Base-by-base conservation (phyloP, 2,888 invertebrate genomes). In the Drepana falcataria region DNA sequence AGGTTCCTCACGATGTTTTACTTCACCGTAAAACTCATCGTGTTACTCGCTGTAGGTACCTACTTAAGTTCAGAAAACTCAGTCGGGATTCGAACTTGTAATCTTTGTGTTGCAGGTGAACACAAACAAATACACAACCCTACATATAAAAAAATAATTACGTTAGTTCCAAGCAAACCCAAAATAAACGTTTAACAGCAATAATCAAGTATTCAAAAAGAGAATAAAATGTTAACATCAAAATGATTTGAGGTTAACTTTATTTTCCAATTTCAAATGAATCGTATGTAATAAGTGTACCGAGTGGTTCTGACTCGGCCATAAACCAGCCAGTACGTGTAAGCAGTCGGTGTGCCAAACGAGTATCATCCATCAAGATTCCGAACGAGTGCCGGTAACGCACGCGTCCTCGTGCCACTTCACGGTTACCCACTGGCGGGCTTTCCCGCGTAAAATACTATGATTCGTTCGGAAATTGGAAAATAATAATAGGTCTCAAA, bases 341-440 rank as follows among this genome's bases (percentile, higher is more conserved):
- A 40, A 33, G 37, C 40, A 33, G 51, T 40, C 51, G 61, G 60
- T 63, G 56, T 9, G 7, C 53, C 55, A 62, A 59, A 65, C 62
- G 44, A 51, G 40, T 40, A 41, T 40, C 51, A 51, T 51, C 40
- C 51, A 72, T 71, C 67, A 63, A 56, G 68, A 77, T 77, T 75
- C 69, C 62, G 60, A 65, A 60, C 70, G 69, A 57, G 74, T 64
- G 59, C 64, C 51, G 51, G 59, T 57, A 64, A 66, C 61, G 61
- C 60, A 57, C 54, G 58, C 68, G 83, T 77, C 83, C 84, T 84
- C 83, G 83, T 75, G 77, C 82, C 70, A 79, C 72, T 71, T 79
- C 53, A 68, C 65, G 69, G 73, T 74, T 73, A 71, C 69, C 61
- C 65, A 65, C 21, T 65, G 47, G 53, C 41, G 70, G 71, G 68